Base-by-base conservation (phyloP, 2,113 vertebrate species). In the Zeus faber region DNA sequence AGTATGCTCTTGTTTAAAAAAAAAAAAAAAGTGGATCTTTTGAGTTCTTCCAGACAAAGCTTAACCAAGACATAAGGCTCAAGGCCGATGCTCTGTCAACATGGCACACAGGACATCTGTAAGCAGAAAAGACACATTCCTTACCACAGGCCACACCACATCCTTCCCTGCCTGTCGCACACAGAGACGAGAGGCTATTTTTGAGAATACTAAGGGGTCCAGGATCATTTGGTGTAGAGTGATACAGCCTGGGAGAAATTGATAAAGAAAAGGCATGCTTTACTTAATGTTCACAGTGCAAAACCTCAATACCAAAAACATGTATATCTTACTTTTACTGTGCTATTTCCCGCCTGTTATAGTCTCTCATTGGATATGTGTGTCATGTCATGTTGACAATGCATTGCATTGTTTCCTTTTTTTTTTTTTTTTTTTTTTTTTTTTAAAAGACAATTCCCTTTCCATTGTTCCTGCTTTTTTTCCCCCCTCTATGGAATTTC, bases 71-170 rank as follows among this genome's bases (percentile, higher is more conserved):
- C 41, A 31, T 11, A 39, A 35, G 47, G 44, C 61, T 45, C 62
- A 35, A 45, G 64, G 56, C 61, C 17, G 66, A 39, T 35, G 58
- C 29, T 58, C 67, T 37, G 62, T 80, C 79, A 76, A 77, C 76
- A 18, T 6, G 11, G 62, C 18, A 29, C 57, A 47, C 74, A 79
- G 76, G 66, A 83, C 76, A 40, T 67, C 56, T 62, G 74, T 81
- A 82, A 87, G 82, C 84, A 84, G 49, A 83, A 85, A 76, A 76
- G 52, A 69, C 53, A 65, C 81, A 82, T 83, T 79, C 75, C 58
- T 72, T 23, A 40, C 39, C 39, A 54, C 37, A 73, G 27, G 47
- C 8, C 27, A 51, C 64, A 63, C 81, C 76, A 88, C 80, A 86
- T 89, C 86, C 85, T 85, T 84, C 80, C 79, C 65, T 58, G 49